These are phyloP conservation scores for Rotaria macrura DNA, from an alignment of 2,888 invertebrate genomes.

Conservation along the genomic window DNA sequence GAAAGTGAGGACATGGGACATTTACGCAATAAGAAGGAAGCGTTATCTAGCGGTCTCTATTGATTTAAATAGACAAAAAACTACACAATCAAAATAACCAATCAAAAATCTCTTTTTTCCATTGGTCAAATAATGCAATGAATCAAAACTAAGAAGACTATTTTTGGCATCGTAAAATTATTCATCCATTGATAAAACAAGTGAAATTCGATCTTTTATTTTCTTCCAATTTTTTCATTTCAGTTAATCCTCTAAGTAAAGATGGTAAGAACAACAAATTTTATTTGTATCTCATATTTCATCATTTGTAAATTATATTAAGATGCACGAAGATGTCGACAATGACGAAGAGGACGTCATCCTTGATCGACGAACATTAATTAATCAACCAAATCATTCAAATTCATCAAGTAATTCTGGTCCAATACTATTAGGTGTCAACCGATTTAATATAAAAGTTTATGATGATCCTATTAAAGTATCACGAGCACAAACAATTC, in stretches of 20 bases:
- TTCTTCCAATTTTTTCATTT: neutral
- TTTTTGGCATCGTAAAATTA: neutral
- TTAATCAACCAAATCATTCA: neutral
- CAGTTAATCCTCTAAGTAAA: neutral
- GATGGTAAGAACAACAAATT: neutral
- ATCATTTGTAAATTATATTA: neutral
- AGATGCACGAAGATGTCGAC: slow-evolving; percentile 9
- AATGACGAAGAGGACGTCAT: neutral
- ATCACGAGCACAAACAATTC: neutral
- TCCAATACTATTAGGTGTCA: neutral
- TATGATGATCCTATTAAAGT: neutral
- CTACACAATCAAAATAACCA: neutral
- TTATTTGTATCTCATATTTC: too few relatives aligned
- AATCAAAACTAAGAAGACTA: neutral
- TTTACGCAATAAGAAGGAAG: neutral
- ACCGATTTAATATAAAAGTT: slow-evolving; percentile 6
- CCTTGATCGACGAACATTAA: neutral
- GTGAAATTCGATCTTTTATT: neutral
- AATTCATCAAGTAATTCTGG: neutral
- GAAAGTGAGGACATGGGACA: too few relatives aligned
- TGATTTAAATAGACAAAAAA: neutral
- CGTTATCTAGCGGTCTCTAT: neutral
- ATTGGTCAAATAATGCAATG: neutral
- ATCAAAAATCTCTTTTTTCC: neutral
- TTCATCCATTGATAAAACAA: neutral